Evolutionary conservation across 1,140 invertebrate genomes (phyloP), one percentile per base, ranked within the genome.

Genomic region (Bacillus rossius): DNA sequence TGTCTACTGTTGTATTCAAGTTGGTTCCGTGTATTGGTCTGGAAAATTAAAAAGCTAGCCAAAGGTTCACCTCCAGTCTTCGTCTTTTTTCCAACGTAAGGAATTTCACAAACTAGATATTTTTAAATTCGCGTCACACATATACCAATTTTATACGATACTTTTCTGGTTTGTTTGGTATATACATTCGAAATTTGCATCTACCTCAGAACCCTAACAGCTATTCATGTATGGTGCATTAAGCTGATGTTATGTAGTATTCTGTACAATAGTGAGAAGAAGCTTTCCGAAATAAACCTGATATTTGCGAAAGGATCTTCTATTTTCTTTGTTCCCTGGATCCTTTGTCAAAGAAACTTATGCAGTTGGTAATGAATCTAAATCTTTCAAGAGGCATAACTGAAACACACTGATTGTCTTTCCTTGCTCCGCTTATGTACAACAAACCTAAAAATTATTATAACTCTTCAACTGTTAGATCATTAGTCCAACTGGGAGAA

Each of bases 141-240:
- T 55, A 57, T 14, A 65, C 25, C 23, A 69, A 57, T 59, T 66
- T 67, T 10, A 67, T 45, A 26, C 67, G 63, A 55, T 66, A 65
- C 50, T 65, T 66, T 17, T 59, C 55, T 23, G 63, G 61, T 59
- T 75, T 73, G n/a, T 50, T 64, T 25, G 69, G 62, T 19, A 73
- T 72, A 50, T 71, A 73, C 0, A 71, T 61, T 14, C 65, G 48
- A 63, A 71, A 71, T n/a, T 43, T 23, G 59, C 68, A 72, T 38
- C 57, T 61, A 26, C 69, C 65, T 38, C 69, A 49, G 56, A 71
- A 74, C 13, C 56, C 59, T n/a, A 67, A 16, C 14, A 74, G 57
- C 53, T 68, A 64, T 55, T 75, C 71, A 50, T 75, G 70, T 16
- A 73, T 65, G 2, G 71, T 71, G 20, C 57, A 60, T 16, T 58